phyloP scores from a whole-genome alignment of 2,797 vertebrate species.

The Oceanodroma leucorhoa region DNA sequence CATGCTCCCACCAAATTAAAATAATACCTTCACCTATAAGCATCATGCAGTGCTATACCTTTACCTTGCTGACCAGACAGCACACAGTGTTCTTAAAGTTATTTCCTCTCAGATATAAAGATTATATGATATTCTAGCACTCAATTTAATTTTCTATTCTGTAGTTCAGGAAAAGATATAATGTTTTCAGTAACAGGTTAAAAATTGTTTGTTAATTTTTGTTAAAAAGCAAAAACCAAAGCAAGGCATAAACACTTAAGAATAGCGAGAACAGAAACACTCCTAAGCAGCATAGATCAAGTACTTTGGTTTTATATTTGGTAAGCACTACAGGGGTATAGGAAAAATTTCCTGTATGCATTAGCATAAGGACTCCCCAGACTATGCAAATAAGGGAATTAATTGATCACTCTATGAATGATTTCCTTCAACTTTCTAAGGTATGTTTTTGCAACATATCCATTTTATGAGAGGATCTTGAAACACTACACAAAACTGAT shows the following conservation, averaged over 20 bases:
- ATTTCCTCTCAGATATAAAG: not conserved
- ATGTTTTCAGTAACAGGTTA: not conserved
- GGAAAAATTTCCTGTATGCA: not conserved
- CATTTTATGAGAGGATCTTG: not conserved
- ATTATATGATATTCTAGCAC: not conserved
- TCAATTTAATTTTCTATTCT: not conserved
- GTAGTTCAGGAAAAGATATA: not conserved
- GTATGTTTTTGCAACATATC: not conserved
- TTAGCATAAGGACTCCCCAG: not conserved
- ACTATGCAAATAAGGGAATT: not conserved
- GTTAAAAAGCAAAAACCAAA: not conserved
- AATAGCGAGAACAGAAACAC: not conserved
- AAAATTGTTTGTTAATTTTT: not conserved
- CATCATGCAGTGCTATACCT: not conserved
- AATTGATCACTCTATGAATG: not conserved
- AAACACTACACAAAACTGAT: not conserved
- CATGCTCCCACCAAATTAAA: not conserved
- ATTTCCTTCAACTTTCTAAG: not conserved
- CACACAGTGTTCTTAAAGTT: not conserved
- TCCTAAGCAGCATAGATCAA: not conserved
- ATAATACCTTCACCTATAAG: not conserved
- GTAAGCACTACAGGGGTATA: not conserved
- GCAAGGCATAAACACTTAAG: not conserved
- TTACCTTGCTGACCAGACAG: not conserved
- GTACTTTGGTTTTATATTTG: not conserved